Base-by-base conservation (phyloP, 2,113 vertebrate genomes). In the Boleophthalmus pectinirostris region DNA sequence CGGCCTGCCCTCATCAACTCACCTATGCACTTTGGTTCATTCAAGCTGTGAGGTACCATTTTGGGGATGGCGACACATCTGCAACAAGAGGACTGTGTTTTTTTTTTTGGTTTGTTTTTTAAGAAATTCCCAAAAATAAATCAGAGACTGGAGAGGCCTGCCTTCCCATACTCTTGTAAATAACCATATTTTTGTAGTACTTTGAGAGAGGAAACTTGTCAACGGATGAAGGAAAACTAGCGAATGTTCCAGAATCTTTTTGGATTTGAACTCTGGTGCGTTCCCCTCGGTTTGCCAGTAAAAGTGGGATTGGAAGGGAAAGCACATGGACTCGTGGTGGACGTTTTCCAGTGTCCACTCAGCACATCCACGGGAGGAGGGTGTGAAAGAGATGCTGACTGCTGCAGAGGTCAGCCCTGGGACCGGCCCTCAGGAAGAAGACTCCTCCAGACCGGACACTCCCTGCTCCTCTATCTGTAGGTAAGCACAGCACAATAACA, bases 21-120 rank as follows among this genome's bases (percentile, higher is more conserved):
- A 92, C 90, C 92, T 93, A 94, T 94, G 93, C 93, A 94, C 93
- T 94, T 94, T 92, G 91, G 90, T 91, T 92, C 86, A 91, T 92
- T 93, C 84, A 89, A 93, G 93, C 92, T 94, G 93, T 94, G 92
- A 94, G 93, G 91, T 93, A 86, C 91, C 83, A 89, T 91, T 88
- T 90, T 81, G 84, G 87, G 88, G 88, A 90, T 78, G 83, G 88
- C 85, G 89, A 87, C 87, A 90, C 87, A 91, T 89, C 84, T 85
- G 79, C 83, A 90, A 85, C 85, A 82, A 87, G 89, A 91, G 92
- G 89, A 87, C 84, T 71, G 81, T 85, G 56, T 15, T 58, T 14
- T 58, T 5, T 24, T 1, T 58, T 58, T 58, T 25, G 23, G 13
- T 58, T 58, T 56, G 74, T 72, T 79, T 68, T 83, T 86, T 85